Evolutionary conservation across 1,140 invertebrate genomes (phyloP), one percentile per base, ranked within the genome.

Genomic region (Apocrypta bakeri): DNA sequence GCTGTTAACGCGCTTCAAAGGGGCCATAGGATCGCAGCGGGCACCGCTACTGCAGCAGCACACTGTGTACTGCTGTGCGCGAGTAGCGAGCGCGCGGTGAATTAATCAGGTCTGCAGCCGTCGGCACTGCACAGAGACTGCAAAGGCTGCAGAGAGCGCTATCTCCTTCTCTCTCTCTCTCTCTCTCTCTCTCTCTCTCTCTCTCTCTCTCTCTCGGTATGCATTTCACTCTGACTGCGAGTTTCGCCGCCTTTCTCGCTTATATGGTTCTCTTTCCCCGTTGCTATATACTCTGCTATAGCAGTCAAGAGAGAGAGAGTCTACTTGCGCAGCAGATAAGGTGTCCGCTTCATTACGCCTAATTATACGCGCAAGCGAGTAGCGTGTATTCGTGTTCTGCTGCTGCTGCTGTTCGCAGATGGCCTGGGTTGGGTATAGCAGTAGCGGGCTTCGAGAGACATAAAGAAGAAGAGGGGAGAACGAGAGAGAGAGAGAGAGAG

Each of bases 321-420:
- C n/a, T 74, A 83, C 79, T 74, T 76, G 79, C 33, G 78, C 66
- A 68, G 73, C 81, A 81, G 88, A 89, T 88, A 89, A 90, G 89
- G 86, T 85, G 86, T 69, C 81, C 86, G 86, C 87, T 90, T 89
- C 89, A 90, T 90, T 90, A 89, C 86, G 85, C 87, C 87, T 90
- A 90, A 91, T 90, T 90, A 91, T 88, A 88, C 85, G 85, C 84
- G 83, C 77, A 66, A 37, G 72, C 29, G 31, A 27, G 31, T 14
- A 27, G 31, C 33, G 72, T 69, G 84, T 85, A 81, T 71, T 72
- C 76, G 82, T 37, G 33, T 37, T 37, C 33, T 37, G 33, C 79
- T 82, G 79, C 72, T 12, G 63, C 63, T 68, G 25, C 25, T 25
- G 64, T 9, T 29, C 69, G 69, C 69, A 29, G 69, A 71, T 71